Base-by-base conservation (phyloP, 1,140 invertebrate species). In the Paraescarpia echinospica region DNA sequence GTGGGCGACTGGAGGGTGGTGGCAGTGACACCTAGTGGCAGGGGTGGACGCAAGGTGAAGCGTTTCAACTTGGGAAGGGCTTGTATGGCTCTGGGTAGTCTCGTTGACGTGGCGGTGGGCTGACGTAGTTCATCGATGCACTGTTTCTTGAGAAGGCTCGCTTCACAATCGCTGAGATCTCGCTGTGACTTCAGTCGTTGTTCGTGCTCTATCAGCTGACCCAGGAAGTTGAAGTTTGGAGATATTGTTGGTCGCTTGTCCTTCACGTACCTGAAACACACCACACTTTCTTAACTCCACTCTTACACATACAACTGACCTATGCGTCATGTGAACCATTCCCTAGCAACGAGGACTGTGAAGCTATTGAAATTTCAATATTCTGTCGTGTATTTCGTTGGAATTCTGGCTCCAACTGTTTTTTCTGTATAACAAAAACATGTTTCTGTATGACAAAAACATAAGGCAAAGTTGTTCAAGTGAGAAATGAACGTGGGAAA, bases 241-340 rank as follows among this genome's bases (percentile, higher is more conserved):
- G 98, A 99, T 94, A 99, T 99, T 95, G 99, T 99, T 89, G 98
- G 97, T 92, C 98, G 97, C 89, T 97, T 97, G 92, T 97, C 97
- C 95, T 99, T 98, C 48, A 99, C 98, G 95, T 98, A 96, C 92
- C 96, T 96, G 94, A 33, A 95, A 94, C 35, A 93, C 88, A 94
- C 89, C 33, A 48, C 8, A 77, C 27, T 18, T 77, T 77, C 27
- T 77, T 77, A 77, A 77, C 59, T 77, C 14, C 59, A 91, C 18
- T 14, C 59, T 27, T n/a, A n/a, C n/a, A n/a, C n/a, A n/a, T n/a
- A n/a, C n/a, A n/a, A n/a, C n/a, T n/a, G n/a, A n/a, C n/a, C n/a
- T n/a, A n/a, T n/a, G n/a, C n/a, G n/a, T n/a, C n/a, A n/a, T 77
- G 18, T 41, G 41, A 41, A 4, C 41, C 12, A 12, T 41, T 41